Base-by-base conservation (phyloP, 2,113 vertebrate genomes). In the Puffinus mauretanicus region DNA sequence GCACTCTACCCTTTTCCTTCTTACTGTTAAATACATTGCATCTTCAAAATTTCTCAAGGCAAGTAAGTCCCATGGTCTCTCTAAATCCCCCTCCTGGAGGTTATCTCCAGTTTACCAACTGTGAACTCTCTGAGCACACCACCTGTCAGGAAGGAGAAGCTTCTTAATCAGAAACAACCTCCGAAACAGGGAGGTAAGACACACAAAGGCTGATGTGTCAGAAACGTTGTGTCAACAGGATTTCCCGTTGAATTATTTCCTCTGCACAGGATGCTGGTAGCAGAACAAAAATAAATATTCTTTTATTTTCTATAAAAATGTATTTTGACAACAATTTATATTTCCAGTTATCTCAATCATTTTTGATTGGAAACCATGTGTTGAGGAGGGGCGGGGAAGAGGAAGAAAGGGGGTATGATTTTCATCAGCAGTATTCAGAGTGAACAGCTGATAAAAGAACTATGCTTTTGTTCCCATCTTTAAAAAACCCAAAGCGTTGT, bases 71-170 rank as follows among this genome's bases (percentile, higher is more conserved):
- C 82, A 66, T 49, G 90, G 83, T 62, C 69, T 94, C 86, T 77
- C 38, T 55, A 95, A 95, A 76, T 82, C 55, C 30, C 58, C 25
- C 58, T 95, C 70, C 70, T 79, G 75, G 82, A 95, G 95, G 79
- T 93, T 96, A 96, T 78, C 72, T 91, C 69, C 78, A 91, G 70
- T 93, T 89, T 91, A 83, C 90, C 83, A 87, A 86, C 77, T 69
- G 83, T 64, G 69, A 94, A 94, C 81, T 82, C 82, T 44, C 90
- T 42, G 58, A 97, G 70, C 57, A 78, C 84, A 90, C 58, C 91
- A 96, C 92, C 95, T 96, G 93, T 95, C 93, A 96, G 96, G 95
- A 97, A 97, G 92, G 70, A 97, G 95, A 95, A 86, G 62, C 76
- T 97, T 94, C 84, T 96, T 78, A 95, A 89, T 93, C 92, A 91